Evolutionary conservation across 2,888 invertebrate species (phyloP).

Genomic region (Rapana venosa): DNA sequence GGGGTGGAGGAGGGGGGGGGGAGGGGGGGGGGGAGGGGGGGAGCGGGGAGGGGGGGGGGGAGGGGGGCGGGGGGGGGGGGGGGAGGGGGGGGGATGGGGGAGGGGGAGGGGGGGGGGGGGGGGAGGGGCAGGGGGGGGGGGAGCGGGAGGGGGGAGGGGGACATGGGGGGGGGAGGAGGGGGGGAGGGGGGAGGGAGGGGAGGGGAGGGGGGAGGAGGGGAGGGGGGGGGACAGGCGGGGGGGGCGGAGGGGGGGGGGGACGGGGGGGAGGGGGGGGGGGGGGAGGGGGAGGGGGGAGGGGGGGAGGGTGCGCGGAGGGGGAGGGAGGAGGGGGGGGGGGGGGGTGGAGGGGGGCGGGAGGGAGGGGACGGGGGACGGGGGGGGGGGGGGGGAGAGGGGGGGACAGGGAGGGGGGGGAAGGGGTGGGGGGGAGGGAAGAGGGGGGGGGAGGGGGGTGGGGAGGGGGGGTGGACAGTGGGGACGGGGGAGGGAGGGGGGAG

Average conservation of each 20-base stretch:
- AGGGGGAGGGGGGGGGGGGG: no score
- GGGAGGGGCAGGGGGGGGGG: no score
- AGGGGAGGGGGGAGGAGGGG: background rate
- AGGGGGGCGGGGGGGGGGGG: no score
- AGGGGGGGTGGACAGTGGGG: no score
- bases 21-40: no score
- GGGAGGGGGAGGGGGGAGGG: no score
- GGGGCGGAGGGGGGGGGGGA: background rate
- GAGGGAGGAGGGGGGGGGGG: background rate
- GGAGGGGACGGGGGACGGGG: no score
- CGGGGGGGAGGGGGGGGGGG: background rate
- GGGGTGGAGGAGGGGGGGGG: no score
- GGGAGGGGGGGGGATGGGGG: no score
- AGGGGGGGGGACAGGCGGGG: background rate
- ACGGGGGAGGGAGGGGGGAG: background rate
- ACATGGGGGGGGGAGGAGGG: background rate
- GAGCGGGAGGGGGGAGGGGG: background rate
- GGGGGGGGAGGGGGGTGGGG: background rate
- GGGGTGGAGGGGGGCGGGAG: no score
- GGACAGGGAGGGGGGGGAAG: background rate
- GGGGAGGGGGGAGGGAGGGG: background rate
- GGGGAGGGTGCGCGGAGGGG: background rate
- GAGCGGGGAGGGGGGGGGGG: no score
- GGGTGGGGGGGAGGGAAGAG: background rate
- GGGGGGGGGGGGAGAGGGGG: background rate